phyloP scores from a whole-genome alignment of 2,113 vertebrate genomes.

The human region DNA sequence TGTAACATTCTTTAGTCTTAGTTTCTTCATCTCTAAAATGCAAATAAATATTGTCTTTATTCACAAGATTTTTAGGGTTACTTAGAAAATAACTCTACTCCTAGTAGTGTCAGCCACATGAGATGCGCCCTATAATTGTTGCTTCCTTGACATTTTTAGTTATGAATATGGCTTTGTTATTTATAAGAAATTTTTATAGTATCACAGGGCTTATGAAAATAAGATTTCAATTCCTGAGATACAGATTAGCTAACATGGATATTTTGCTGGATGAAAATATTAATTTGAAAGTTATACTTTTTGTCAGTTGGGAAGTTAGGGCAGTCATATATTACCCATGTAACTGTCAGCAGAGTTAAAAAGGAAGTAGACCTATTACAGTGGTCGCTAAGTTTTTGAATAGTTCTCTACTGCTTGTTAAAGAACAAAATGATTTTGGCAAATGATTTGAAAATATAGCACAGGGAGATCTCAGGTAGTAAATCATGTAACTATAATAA shows the following conservation, averaged over 20 bases:
- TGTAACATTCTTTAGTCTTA: not conserved
- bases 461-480: not conserved
- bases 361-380: not conserved
- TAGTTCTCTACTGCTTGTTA: not conserved
- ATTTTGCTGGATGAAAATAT: constrained; percentile 12
- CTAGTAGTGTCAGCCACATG: not conserved
- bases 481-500: not conserved
- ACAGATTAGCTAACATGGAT: not conserved
- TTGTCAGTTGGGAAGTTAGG: not conserved
- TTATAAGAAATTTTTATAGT: not conserved
- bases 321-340: not conserved
- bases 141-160: not conserved
- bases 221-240: not conserved
- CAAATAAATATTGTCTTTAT: not conserved
- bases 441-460: constrained; percentile 24
- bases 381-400: not conserved
- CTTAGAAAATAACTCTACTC: not conserved
- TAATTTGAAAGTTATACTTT: not conserved
- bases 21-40: not conserved
- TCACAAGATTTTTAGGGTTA: not conserved
- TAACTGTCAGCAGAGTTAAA: not conserved
- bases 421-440: not conserved
- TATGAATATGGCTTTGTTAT: not conserved
- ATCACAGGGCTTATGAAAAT: not conserved
- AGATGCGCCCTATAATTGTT: not conserved